Evolutionary conservation across 2,113 vertebrate genomes (phyloP).

Genomic region (Orthonyx spaldingii): DNA sequence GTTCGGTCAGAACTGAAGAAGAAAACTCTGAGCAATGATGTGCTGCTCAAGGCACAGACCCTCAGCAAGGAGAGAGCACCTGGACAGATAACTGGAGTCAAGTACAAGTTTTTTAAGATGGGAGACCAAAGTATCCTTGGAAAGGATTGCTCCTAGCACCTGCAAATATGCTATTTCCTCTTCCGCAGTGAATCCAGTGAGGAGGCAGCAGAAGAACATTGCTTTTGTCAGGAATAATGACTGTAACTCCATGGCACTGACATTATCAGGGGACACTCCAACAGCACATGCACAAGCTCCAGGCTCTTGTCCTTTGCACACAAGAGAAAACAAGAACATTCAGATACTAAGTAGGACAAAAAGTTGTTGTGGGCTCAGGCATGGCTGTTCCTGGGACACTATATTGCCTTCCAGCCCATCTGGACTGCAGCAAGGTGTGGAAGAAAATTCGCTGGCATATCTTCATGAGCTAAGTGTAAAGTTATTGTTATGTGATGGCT

Average conservation of each 20-base stretch:
- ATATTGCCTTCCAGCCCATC: neutral
- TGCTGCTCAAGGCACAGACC: neutral
- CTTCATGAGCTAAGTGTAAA: conserved; percentile 20
- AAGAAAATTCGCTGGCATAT: neutral
- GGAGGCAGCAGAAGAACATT: neutral
- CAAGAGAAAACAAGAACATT: neutral
- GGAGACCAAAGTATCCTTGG: neutral
- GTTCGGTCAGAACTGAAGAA: neutral
- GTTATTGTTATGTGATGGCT: neutral
- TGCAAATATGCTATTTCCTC: neutral
- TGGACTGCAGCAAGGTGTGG: neutral
- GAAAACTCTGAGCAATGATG: neutral
- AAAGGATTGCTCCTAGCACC: neutral
- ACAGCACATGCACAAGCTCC: neutral
- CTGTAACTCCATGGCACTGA: neutral
- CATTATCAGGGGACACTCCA: neutral
- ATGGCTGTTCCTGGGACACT: neutral
- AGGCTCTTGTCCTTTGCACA: neutral
- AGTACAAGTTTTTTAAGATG: neutral
- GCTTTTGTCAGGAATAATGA: neutral
- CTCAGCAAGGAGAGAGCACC: neutral
- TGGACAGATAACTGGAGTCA: neutral
- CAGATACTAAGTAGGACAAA: neutral
- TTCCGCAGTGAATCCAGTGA: neutral
- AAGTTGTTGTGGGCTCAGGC: neutral